Evolutionary conservation across 2,113 vertebrate genomes (phyloP).

Genomic region (Caracal caracal): DNA sequence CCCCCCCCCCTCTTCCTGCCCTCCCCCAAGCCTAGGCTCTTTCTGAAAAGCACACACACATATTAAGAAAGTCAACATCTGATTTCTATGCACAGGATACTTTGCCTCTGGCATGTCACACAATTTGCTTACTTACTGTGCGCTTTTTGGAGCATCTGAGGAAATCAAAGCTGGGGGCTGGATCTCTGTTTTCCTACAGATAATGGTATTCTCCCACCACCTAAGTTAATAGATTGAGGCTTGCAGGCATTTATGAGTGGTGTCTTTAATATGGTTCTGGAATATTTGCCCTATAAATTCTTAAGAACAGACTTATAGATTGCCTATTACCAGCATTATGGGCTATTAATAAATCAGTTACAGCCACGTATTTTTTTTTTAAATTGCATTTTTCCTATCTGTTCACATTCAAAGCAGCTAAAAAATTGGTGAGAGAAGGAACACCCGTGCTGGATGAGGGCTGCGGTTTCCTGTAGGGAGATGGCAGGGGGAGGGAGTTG

Average conservation of each 20-base stretch:
- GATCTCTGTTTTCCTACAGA: slow-evolving; percentile 50
- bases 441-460: fast-evolving
- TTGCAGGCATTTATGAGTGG: slow-evolving; percentile 79
- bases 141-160: slow-evolving; percentile 39
- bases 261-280: slow-evolving; percentile 81
- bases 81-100: slow-evolving; percentile 59
- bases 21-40: not conserved
- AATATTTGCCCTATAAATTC: slow-evolving; percentile 85
- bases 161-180: slow-evolving; percentile 44
- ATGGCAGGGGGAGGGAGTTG: not conserved
- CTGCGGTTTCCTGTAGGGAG: not conserved
- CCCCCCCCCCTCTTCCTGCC: fast-evolving
- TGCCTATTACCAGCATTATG: slow-evolving; percentile 78
- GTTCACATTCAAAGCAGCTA: not conserved
- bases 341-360: slow-evolving; percentile 83
- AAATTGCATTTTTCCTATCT: slow-evolving; percentile 23
- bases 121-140: slow-evolving; percentile 58
- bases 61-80: slow-evolving; percentile 27
- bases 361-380: not conserved
- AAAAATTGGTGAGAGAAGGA: slow-evolving; percentile 23
- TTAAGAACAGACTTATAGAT: slow-evolving; percentile 80
- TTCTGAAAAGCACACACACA: not conserved
- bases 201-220: slow-evolving; percentile 49
- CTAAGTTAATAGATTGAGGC: slow-evolving; percentile 49
- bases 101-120: slow-evolving; percentile 25